Conservation (phyloP, 2,797 vertebrate species). For the Amblyraja radiata region DNA sequence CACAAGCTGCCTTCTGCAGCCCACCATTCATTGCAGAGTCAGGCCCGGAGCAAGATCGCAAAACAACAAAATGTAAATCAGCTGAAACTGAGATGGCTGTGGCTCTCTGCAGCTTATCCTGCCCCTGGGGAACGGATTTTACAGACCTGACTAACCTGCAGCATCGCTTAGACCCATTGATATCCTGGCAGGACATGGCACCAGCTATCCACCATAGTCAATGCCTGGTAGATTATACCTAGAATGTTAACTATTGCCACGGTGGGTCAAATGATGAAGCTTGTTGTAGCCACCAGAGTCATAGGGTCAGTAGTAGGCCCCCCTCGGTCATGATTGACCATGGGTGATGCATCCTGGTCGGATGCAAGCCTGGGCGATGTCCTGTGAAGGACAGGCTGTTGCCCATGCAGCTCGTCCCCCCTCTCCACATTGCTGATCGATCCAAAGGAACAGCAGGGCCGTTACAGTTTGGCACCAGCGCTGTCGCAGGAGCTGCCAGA, state of each 20-base stretch:
- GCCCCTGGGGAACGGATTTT: conserved; percentile 64
- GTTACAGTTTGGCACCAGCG: too few relatives aligned
- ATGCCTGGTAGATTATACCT: conserved; percentile 1
- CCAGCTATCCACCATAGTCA: neutral
- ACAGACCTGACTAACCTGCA: conserved; percentile 40
- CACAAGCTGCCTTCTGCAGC: conserved; percentile 57
- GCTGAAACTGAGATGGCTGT: conserved; percentile 68
- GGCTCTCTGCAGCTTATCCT: conserved; percentile 61
- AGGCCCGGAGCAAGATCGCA: conserved; percentile 70
- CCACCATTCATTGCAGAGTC: conserved; percentile 70
- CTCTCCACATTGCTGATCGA: too few relatives aligned
- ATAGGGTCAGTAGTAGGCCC: neutral
- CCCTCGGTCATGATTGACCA: too few relatives aligned
- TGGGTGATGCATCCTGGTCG: too few relatives aligned
- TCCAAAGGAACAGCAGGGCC: too few relatives aligned
- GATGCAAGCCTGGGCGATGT: too few relatives aligned
- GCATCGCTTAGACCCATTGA: conserved; percentile 11
- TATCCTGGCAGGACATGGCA: neutral
- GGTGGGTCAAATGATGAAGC: neutral
- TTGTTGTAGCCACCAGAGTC: neutral
- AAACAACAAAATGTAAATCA: conserved; percentile 73
- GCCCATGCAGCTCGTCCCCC: too few relatives aligned
- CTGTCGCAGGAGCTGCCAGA: too few relatives aligned
- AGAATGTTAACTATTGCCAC: conserved; percentile 12
- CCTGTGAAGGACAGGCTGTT: too few relatives aligned